Conservation (phyloP, 2,113 vertebrate species). For the Felis catus region DNA sequence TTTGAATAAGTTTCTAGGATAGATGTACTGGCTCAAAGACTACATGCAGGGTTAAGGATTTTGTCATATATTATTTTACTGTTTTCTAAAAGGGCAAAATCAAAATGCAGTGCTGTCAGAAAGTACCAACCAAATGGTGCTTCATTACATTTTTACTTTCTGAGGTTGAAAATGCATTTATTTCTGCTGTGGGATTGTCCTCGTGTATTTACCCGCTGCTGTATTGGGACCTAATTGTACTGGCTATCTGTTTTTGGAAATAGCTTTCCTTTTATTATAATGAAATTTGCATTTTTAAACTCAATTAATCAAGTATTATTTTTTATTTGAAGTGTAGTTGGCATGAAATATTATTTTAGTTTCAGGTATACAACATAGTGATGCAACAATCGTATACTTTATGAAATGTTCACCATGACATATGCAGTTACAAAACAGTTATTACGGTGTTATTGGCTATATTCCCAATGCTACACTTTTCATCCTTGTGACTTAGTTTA, state of each 20-base stretch:
- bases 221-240: neutral
- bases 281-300: neutral
- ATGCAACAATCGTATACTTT: neutral
- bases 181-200: neutral
- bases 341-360: neutral
- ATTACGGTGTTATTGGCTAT: neutral
- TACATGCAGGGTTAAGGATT: neutral
- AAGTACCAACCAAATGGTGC: neutral
- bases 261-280: neutral
- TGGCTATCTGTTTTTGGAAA: slow-evolving; percentile 12
- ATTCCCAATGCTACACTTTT: neutral
- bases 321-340: neutral
- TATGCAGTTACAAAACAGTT: neutral
- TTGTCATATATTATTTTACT: neutral
- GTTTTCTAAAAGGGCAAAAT: neutral
- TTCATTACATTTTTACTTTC: neutral
- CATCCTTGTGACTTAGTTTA: neutral
- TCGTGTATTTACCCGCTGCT: neutral
- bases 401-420: neutral
- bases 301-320: neutral
- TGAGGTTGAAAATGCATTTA: neutral
- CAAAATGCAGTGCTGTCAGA: neutral
- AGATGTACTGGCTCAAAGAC: neutral
- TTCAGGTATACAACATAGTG: neutral
- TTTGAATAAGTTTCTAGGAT: slow-evolving; percentile 28